phyloP scores from a whole-genome alignment of 2,113 vertebrate species.

The Cyanoderma ruficeps region DNA sequence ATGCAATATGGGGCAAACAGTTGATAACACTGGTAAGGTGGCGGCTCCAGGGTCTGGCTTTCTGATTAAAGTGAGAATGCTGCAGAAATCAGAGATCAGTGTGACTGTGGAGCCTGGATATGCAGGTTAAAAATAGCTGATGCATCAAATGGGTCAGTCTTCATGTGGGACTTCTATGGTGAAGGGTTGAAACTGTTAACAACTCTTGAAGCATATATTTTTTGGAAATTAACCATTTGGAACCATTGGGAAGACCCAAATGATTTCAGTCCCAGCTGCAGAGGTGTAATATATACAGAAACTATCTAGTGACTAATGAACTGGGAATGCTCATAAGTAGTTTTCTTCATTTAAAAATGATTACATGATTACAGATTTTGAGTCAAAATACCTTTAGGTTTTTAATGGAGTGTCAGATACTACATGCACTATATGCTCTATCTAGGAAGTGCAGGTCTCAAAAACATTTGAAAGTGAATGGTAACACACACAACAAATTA shows the following conservation, averaged over 20 bases:
- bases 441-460: background rate
- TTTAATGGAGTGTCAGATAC: background rate
- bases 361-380: background rate
- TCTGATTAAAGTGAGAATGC: slow-evolving; percentile 4
- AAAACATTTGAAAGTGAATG: background rate
- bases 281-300: background rate
- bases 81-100: slow-evolving; percentile 25
- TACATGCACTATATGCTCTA: background rate
- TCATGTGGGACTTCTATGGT: slow-evolving; percentile 16
- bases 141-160: slow-evolving; percentile 41
- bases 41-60: background rate
- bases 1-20: slow-evolving; percentile 1
- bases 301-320: background rate
- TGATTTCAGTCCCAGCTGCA: background rate
- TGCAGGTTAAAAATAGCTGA: slow-evolving; percentile 55
- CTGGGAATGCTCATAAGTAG: background rate
- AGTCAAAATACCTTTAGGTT: slow-evolving; percentile 2
- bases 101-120: slow-evolving; percentile 31
- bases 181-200: slow-evolving; percentile 8
- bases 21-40: background rate
- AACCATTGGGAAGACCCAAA: background rate
- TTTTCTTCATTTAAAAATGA: background rate
- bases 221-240: slow-evolving; percentile 25
- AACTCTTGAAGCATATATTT: background rate
- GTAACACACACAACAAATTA: background rate